These are phyloP conservation scores for Bufotes viridis DNA, from an alignment of 2,797 vertebrate species.

Conservation along the genomic window DNA sequence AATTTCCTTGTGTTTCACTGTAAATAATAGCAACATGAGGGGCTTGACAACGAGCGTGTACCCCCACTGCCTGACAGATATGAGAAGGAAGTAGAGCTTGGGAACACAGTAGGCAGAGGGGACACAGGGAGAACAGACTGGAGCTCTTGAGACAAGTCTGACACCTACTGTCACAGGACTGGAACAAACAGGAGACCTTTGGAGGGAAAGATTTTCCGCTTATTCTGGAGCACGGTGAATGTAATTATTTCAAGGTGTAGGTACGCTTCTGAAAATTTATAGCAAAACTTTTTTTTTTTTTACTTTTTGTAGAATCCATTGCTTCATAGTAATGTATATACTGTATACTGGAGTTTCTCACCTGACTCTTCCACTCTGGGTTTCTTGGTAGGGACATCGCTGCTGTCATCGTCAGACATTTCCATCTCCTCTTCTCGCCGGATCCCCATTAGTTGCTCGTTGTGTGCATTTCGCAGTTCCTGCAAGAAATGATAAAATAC, in stretches of 20 bases:
- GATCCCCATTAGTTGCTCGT: conserved; percentile 96
- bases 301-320: too few species aligned
- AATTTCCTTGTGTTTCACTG: not conserved
- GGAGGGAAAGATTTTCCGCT: too few species aligned
- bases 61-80: not conserved
- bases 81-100: not conserved
- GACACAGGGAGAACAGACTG: not conserved
- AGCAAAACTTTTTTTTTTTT: too few species aligned
- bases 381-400: conserved; percentile 87
- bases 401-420: conserved; percentile 93
- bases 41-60: not conserved
- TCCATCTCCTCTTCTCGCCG: conserved; percentile 97
- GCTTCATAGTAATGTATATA: not conserved
- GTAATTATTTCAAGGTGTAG: too few species aligned
- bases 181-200: too few species aligned
- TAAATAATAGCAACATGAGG: not conserved
- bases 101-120: not conserved
- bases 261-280: too few species aligned
- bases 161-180: too few species aligned
- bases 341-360: conserved; percentile 65
- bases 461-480: conserved; percentile 95
- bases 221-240: too few species aligned
- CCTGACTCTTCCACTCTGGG: conserved; percentile 85
- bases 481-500: conserved; percentile 72
- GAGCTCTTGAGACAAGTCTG: too few species aligned